Conservation (phyloP, 1,140 invertebrate genomes). For the Pectinophora gossypiella region DNA sequence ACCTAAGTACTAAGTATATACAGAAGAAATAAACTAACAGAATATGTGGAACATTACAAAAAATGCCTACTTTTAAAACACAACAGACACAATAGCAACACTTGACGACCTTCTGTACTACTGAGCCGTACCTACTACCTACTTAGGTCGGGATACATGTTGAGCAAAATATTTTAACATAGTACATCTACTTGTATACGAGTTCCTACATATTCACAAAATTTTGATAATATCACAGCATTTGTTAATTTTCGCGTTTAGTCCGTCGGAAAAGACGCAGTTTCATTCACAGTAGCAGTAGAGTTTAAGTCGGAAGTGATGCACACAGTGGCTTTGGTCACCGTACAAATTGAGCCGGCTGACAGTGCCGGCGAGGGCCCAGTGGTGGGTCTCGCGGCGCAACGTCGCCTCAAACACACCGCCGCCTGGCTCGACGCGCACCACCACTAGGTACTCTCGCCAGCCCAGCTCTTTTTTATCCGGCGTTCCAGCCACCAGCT, state of each 20-base stretch:
- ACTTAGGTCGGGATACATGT: neutral
- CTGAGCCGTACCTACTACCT: no score
- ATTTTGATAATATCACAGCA: neutral
- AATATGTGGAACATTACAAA: no score
- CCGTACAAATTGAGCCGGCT: conserved; percentile 90
- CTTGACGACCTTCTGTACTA: no score
- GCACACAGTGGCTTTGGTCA: conserved; percentile 85
- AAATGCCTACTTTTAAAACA: no score
- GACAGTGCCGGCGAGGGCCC: conserved; percentile 78
- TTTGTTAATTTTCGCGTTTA: neutral
- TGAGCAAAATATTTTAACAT: conserved; percentile 1
- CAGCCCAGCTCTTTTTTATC: conserved; percentile 53
- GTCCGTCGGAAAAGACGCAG: no score
- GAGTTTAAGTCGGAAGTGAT: conserved; percentile 83
- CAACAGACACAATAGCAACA: no score
- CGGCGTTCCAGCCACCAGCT: conserved; percentile 56
- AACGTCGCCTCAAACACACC: conserved; percentile 87
- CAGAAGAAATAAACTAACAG: no score
- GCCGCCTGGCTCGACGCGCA: conserved; percentile 81
- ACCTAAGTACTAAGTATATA: no score
- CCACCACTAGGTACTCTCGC: conserved; percentile 80
- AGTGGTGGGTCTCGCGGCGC: conserved; percentile 53
- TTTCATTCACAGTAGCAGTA: conserved; percentile 84
- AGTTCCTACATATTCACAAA: neutral
- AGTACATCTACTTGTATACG: neutral